A percentile compares a stretch with the other conserved stretches of the same genome.
Evolutionary conservation across 1,140 invertebrate species (phyloP).

Genomic region (Drosophila nebulosa): DNA sequence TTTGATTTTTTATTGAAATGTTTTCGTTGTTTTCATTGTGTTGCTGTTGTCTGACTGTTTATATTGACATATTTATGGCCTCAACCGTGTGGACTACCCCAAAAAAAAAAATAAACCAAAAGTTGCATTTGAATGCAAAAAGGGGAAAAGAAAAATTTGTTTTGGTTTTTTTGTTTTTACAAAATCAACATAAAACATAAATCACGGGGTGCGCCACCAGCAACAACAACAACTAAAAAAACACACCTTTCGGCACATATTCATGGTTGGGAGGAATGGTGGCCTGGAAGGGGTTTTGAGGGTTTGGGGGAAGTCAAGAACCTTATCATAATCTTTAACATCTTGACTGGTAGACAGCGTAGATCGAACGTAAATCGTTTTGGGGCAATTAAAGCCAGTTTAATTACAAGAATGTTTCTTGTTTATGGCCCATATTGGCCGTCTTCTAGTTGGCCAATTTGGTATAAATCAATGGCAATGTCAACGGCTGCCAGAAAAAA

Average conservation of each 20-base stretch:
- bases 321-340: conserved; percentile 23
- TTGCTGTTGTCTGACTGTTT: conserved; percentile 60
- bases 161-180: too few species aligned
- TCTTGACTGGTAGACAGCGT: conserved; percentile 2
- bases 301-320: conserved; percentile 32
- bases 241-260: conserved; percentile 71
- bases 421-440: conserved; percentile 28
- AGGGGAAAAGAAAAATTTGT: not conserved
- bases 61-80: conserved; percentile 75
- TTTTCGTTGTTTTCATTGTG: conserved; percentile 54
- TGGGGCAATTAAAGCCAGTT: conserved; percentile 27
- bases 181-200: conserved; percentile 36
- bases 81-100: conserved; percentile 20
- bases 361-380: too few species aligned
- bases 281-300: not conserved
- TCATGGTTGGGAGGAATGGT: conserved; percentile 33
- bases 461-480: conserved; percentile 74
- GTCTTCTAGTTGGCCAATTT: conserved; percentile 14
- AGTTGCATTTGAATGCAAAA: conserved; percentile 56
- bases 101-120: not conserved
- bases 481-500: conserved; percentile 33
- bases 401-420: conserved; percentile 44
- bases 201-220: conserved; percentile 59
- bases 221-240: conserved; percentile 17
- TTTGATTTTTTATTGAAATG: conserved; percentile 76